Percentiles rank a stretch among this genome's conserved stretches.
Conservation (phyloP, 35 echinoderm and acorn worm genomes). For the Anneissia japonica region DNA sequence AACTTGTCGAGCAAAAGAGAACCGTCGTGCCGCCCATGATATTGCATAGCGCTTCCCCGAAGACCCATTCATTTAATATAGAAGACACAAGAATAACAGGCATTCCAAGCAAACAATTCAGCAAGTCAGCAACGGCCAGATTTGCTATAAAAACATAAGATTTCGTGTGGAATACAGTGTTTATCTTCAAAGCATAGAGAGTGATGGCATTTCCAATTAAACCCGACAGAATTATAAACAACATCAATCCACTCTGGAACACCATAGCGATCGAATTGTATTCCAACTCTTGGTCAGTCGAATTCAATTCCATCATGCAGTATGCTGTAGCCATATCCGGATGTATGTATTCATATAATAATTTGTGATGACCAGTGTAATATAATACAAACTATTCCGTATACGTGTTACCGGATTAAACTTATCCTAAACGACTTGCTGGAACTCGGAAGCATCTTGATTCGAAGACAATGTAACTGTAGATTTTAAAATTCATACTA, state of each 20-base stretch:
- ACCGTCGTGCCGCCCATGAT: conserved; percentile 17
- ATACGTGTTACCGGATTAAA: no score
- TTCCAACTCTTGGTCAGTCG: not conserved
- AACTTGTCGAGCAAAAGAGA: conserved; percentile 39
- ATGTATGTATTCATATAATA: no score
- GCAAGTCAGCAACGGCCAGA: conserved; percentile 61
- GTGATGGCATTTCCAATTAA: not conserved
- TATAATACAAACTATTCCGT: no score
- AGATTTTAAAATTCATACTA: no score
- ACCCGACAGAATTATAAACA: not conserved
- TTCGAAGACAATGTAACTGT: no score
- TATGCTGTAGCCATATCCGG: no score
- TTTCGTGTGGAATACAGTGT: conserved; percentile 30
- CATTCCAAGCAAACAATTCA: conserved; percentile 42
- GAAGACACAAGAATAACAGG: conserved; percentile 50
- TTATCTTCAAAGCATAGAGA: not conserved
- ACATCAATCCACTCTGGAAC: not conserved
- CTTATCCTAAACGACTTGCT: no score
- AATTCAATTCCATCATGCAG: not conserved
- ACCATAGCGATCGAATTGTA: not conserved
- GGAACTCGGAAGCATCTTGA: no score
- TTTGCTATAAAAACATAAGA: conserved; percentile 67
- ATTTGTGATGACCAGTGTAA: no score
- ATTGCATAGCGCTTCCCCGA: conserved; percentile 32
- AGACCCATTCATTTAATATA: conserved; percentile 37